Evolutionary conservation across 2,797 vertebrate species (phyloP).

Genomic region (Enteromius afrohamiltoni): DNA sequence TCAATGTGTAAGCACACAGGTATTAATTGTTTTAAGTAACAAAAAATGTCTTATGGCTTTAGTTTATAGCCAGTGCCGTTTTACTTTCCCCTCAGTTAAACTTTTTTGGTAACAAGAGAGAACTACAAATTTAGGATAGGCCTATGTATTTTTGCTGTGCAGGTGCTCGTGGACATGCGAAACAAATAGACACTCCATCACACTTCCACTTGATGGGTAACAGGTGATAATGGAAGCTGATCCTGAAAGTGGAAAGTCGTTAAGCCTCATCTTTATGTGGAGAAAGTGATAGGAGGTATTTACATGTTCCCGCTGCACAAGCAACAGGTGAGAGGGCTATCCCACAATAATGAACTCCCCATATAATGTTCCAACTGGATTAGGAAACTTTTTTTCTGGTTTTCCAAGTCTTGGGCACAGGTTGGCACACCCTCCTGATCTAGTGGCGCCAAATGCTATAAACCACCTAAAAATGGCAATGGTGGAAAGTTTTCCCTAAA

Average conservation of each 20-base stretch:
- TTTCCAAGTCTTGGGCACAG: slow-evolving; percentile 76
- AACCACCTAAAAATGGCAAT: slow-evolving; percentile 83
- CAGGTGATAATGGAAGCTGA: slow-evolving; percentile 11
- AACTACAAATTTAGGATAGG: neutral
- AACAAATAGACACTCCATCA: neutral
- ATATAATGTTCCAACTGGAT: slow-evolving; percentile 48
- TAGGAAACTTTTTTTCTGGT: slow-evolving; percentile 57
- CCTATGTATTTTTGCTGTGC: neutral
- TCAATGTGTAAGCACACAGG: too few species aligned
- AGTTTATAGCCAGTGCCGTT: neutral
- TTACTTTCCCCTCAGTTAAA: neutral
- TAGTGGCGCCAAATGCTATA: slow-evolving; percentile 78
- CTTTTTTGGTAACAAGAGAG: neutral
- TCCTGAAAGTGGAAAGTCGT: neutral
- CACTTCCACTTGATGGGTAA: neutral
- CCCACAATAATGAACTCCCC: slow-evolving; percentile 25
- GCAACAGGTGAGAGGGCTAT: slow-evolving; percentile 44
- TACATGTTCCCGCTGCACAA: neutral
- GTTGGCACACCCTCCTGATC: slow-evolving; percentile 77
- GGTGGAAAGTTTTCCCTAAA: slow-evolving; percentile 80
- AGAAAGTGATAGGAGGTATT: slow-evolving; percentile 11
- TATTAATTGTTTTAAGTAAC: neutral
- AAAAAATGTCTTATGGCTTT: neutral
- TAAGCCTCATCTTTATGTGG: slow-evolving; percentile 24
- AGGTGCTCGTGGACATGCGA: neutral